Base-by-base conservation (phyloP, 2,113 vertebrate genomes). In the Emydocephalus ijimae region DNA sequence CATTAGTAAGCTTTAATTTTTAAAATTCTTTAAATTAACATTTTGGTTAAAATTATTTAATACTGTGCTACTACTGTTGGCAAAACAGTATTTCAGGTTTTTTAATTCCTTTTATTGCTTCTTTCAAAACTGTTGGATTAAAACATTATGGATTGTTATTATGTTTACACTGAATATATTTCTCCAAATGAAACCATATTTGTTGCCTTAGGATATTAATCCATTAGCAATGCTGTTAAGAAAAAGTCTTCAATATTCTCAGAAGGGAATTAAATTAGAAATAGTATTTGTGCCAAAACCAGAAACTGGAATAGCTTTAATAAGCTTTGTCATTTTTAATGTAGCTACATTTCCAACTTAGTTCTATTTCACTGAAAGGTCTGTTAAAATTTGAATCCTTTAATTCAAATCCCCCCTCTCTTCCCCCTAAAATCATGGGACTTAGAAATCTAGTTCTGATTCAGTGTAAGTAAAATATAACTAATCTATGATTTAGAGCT, bases 1-100 rank as follows among this genome's bases (percentile, higher is more conserved):
- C 95, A 95, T 29, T 87, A 94, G 88, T 95, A 91, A 91, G 85
- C 90, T 95, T 95, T 95, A 94, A 92, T 95, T 96, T 95, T 90
- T 93, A 94, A 94, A 39, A 57, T 93, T 88, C 95, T 0, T 2
- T 74, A 90, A 91, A 95, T 93, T 93, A 93, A 93, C 6, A 4
- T 87, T 91, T 93, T 94, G 74, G 24, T 94, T 95, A 95, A 94
- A 54, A 57, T 57, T 20, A 69, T 0, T 93, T 56, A 0, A 45
- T 95, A 96, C 94, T 55, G 91, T 26, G 87, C 88, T 94, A 91
- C 59, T 90, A 91, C 59, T 90, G 91, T 29, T 94, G 94, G 90
- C 54, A 91, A 91, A 91, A 81, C 39, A 87, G 34, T 91, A 86
- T 39, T 59, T 69, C 64, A 11, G 29, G 10, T 43, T 69, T n/a